These are phyloP conservation scores for Trichopria drosophilae DNA, from an alignment of 2,888 invertebrate species.

Conservation along the genomic window DNA sequence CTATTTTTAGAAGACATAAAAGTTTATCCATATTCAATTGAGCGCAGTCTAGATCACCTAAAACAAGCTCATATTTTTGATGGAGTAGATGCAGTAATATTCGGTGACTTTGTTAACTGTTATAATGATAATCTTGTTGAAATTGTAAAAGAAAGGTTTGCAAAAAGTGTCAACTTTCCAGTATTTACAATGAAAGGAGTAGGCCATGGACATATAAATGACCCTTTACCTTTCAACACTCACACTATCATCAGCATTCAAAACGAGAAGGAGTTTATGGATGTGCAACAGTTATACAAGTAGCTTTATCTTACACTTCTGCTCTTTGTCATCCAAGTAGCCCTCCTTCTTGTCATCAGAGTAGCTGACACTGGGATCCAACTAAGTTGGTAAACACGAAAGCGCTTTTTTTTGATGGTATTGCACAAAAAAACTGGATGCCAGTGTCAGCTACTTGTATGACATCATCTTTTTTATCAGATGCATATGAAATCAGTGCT, in stretches of 20 bases:
- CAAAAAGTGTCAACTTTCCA: conserved; percentile 8
- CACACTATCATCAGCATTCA: conserved; percentile 15
- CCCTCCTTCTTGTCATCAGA: no score
- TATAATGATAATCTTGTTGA: conserved; percentile 17
- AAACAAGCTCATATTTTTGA: conserved; percentile 9
- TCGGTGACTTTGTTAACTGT: conserved; percentile 11
- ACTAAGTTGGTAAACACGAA: no score
- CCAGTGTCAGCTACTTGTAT: no score
- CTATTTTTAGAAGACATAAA: conserved; percentile 12
- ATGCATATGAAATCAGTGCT: no score
- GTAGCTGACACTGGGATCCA: no score
- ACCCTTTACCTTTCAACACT: conserved; percentile 16
- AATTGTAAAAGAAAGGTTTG: conserved; percentile 17
- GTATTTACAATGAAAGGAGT: conserved; percentile 17
- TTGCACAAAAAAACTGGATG: no score
- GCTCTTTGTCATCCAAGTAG: no score
- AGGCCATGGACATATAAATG: conserved; percentile 16
- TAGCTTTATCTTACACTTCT: no score
- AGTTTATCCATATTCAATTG: conserved; percentile 4
- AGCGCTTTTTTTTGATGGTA: no score
- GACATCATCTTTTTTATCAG: no score
- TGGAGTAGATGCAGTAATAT: conserved; percentile 10
- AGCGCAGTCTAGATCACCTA: conserved; percentile 8
- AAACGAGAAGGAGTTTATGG: conserved; percentile 16
- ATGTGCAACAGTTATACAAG: no score